Evolutionary conservation across 1,140 invertebrate species (phyloP), one percentile per base, ranked within the genome.

Genomic region (Orussus abietinus): DNA sequence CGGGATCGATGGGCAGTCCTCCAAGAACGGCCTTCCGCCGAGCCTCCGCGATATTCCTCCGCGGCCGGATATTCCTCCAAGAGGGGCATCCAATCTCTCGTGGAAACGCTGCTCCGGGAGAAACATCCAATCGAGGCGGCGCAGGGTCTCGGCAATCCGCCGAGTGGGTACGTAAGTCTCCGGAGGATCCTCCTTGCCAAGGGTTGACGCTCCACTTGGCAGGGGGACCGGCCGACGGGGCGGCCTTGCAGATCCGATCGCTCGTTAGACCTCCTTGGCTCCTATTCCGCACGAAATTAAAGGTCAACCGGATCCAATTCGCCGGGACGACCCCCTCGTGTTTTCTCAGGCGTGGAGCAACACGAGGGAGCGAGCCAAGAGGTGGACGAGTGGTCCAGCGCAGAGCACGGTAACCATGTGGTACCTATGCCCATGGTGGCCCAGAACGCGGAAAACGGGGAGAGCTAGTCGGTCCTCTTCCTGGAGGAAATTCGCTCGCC

Each of bases 221-320:
- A n/a, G n/a, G n/a, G n/a, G n/a, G n/a, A n/a, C n/a, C n/a, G 11
- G 5, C 12, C 21, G 31, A 37, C 38, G 32, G 6, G 48, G 45
- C 35, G 38, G 39, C 30, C 43, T 50, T 47, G 47, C 44, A 38
- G 35, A 47, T 43, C 35, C 26, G 36, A 50, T 47, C 42, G 34
- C 41, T 37, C 38, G 41, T 10, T 34, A 25, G 22, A 42, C 36
- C 35, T 46, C 40, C 39, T 44, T 38, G 42, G 45, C 38, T 43
- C 34, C 41, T 49, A 13, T 30, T 35, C 26, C 21, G 17, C 19
- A 21, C 29, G 9, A 45, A 51, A 55, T 51, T 43, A 55, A 51
- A 42, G 41, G 35, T 49, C 43, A 36, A 42, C 41, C 32, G 41
- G 44, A 52, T 52, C 38, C 44, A 51, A 55, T 51, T 42, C 28